phyloP scores from a whole-genome alignment of 2,113 vertebrate species.

The Tamias sibiricus region DNA sequence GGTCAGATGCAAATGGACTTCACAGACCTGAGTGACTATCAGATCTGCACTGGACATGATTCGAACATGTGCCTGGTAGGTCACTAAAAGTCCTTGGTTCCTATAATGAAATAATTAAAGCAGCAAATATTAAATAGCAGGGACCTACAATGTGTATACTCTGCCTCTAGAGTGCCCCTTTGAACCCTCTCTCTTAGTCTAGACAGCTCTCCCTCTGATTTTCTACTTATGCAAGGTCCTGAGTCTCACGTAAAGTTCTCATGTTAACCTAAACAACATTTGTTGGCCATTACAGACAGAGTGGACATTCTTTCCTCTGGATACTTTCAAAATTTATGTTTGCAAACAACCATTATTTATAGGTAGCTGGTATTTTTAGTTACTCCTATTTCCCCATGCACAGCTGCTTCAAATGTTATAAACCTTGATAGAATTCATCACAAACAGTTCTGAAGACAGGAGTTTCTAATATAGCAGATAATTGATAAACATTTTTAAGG shows the following conservation, averaged over 20 bases:
- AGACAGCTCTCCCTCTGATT: not conserved
- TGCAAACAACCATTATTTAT: not conserved
- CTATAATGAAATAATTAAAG: not conserved
- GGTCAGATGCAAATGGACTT: not conserved
- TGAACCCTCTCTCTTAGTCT: not conserved
- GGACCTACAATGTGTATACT: not conserved
- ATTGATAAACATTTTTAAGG: not conserved
- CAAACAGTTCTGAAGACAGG: not conserved
- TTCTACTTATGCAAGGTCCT: not conserved
- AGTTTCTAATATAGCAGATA: not conserved
- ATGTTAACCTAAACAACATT: not conserved
- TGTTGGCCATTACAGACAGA: not conserved
- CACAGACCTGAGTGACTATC: not conserved
- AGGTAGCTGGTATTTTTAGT: not conserved
- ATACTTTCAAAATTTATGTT: not conserved
- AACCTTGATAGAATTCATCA: not conserved
- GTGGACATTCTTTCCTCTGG: not conserved
- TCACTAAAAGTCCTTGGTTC: not conserved
- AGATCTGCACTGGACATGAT: not conserved
- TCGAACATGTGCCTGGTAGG: not conserved
- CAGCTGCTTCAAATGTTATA: not conserved
- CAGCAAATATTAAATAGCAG: not conserved
- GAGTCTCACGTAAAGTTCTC: not conserved
- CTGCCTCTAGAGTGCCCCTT: not conserved
- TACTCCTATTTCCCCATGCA: not conserved